Base-by-base conservation (phyloP, 2,888 invertebrate species). In the Synanthedon vespiformis region DNA sequence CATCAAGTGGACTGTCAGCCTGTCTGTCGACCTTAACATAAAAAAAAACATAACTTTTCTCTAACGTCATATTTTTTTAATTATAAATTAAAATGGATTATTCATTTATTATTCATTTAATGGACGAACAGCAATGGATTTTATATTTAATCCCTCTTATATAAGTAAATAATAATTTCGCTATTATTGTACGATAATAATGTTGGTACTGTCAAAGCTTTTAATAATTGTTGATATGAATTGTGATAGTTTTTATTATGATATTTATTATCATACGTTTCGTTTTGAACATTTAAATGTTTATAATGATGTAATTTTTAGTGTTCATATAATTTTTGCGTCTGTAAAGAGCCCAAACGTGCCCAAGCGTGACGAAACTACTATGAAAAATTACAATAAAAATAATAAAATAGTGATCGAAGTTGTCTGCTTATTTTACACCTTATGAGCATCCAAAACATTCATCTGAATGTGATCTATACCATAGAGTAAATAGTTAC, bases 371-470 rank as follows among this genome's bases (percentile, higher is more conserved):
- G 75, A 71, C 75, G 77, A 72, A 75, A 79, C 76, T 80, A 84
- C 82, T 85, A 83, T 82, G 85, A 82, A 79, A n/a, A 83, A 85
- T 81, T 82, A 86, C 83, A 86, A 85, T 86, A 86, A 87, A 86
- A 86, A 84, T 77, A 68, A 82, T 82, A 83, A 85, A 86, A 86
- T 86, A 85, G 85, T 73, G 74, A 83, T 70, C 75, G 73, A 72
- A 64, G 56, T 44, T 44, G 44, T 44, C 3, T 44, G 3, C n/a
- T 44, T 44, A 44, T 44, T 44, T 44, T 8, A 12, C n/a, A 12
- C 44, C 44, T n/a, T n/a, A n/a, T n/a, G n/a, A n/a, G n/a, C n/a
- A n/a, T n/a, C n/a, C n/a, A n/a, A n/a, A n/a, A n/a, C n/a, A n/a
- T n/a, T n/a, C n/a, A n/a, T n/a, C n/a, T n/a, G n/a, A n/a, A n/a